A percentile compares a stretch with the other conserved stretches of the same genome.
phyloP scores from a whole-genome alignment of 2,888 invertebrate species.

The Euphydryas editha region DNA sequence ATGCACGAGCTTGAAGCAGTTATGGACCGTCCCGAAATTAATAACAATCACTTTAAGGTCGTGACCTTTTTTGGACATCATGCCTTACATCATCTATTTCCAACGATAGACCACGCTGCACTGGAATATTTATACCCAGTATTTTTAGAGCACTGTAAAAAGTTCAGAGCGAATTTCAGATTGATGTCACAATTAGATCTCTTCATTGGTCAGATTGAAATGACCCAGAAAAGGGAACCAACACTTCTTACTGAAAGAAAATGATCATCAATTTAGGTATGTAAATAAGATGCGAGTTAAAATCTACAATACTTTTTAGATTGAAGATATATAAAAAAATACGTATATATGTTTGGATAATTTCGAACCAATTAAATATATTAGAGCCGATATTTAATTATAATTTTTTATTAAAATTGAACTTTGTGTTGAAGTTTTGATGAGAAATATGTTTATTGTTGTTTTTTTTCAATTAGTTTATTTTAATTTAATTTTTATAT shows the following conservation, averaged over 20 bases:
- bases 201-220: conserved; percentile 66
- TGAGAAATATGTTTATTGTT: no score
- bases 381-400: no score
- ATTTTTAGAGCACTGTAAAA: conserved; percentile 83
- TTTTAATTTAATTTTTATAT: no score
- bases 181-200: conserved; percentile 63
- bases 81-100: conserved; percentile 90
- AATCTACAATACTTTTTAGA: no score
- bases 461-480: no score
- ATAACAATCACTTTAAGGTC: conserved; percentile 85
- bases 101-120: conserved; percentile 89
- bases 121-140: conserved; percentile 86
- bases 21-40: conserved; percentile 87
- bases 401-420: no score
- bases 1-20: conserved; percentile 90
- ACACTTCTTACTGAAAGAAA: conserved; percentile 46
- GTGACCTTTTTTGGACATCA: conserved; percentile 91
- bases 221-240: conserved; percentile 59
- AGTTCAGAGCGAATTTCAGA: conserved; percentile 83
- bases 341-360: no score
- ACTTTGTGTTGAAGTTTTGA: no score
- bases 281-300: no score
- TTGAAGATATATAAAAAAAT: no score
- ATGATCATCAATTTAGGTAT: not conserved
- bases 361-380: no score